These are phyloP conservation scores for Ctena decussata DNA, from an alignment of 2,888 invertebrate genomes.

Conservation along the genomic window DNA sequence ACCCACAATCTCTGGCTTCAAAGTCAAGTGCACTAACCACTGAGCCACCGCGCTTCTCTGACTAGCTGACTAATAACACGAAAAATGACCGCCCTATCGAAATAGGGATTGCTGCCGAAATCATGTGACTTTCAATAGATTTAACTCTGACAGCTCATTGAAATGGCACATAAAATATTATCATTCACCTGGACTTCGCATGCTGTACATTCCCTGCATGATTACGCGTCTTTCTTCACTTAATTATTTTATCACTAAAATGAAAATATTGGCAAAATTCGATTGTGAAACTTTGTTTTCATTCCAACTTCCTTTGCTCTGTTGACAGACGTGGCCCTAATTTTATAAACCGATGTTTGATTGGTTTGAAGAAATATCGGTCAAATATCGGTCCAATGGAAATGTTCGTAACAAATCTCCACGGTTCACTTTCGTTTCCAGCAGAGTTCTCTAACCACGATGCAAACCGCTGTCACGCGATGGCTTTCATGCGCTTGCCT, in stretches of 20 bases:
- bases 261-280: no score
- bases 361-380: background rate
- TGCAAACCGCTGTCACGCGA: background rate
- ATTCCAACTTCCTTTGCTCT: background rate
- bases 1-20: no score
- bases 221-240: no score
- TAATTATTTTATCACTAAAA: no score
- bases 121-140: no score
- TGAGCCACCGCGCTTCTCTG: no score
- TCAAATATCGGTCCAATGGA: background rate
- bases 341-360: background rate
- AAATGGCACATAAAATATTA: no score
- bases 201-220: constrained; percentile 74
- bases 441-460: background rate
- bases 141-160: no score
- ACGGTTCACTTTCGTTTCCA: background rate
- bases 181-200: constrained; percentile 73
- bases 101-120: no score
- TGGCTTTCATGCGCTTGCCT: background rate
- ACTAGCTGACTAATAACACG: no score
- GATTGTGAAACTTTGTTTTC: background rate
- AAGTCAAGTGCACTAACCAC: no score
- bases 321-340: constrained; percentile 11
- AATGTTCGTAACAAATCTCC: background rate
- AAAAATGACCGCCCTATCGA: no score